Conservation (phyloP, 2,888 invertebrate species). For the Clistopyga incitator region DNA sequence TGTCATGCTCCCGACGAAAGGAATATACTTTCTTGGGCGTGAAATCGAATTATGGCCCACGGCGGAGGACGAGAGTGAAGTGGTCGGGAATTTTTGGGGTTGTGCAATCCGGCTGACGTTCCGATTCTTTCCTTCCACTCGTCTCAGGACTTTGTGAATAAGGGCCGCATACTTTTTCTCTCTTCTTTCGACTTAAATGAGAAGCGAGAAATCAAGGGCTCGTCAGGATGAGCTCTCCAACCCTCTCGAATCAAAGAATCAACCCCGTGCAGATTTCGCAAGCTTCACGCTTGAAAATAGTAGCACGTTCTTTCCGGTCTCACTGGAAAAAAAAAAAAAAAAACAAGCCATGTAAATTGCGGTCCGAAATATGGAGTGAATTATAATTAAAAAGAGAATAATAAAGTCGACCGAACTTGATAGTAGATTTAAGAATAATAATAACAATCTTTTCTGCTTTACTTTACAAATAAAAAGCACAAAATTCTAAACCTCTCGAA, state of each 20-base stretch:
- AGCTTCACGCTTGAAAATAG: slow-evolving; percentile 72
- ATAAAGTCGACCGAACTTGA: not conserved
- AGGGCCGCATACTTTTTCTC: slow-evolving; percentile 71
- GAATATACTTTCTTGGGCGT: slow-evolving; percentile 72
- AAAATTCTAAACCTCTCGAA: not conserved
- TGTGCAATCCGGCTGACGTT: slow-evolving; percentile 63
- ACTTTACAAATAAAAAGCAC: not conserved
- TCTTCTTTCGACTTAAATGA: slow-evolving; percentile 61
- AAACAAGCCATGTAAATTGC: slow-evolving; percentile 42
- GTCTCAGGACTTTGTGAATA: slow-evolving; percentile 66
- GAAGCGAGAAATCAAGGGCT: slow-evolving; percentile 64
- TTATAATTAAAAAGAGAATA: slow-evolving; percentile 7
- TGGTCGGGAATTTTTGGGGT: slow-evolving; percentile 58
- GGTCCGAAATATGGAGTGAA: slow-evolving; percentile 12
- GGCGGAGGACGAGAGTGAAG: slow-evolving; percentile 46
- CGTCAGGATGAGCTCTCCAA: slow-evolving; percentile 50
- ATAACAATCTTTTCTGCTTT: too few species aligned
- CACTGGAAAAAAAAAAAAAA: slow-evolving; percentile 52
- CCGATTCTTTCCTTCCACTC: slow-evolving; percentile 50
- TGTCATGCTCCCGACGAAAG: slow-evolving; percentile 62
- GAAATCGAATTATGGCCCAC: slow-evolving; percentile 70
- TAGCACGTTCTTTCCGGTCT: slow-evolving; percentile 70
- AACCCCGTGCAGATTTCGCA: slow-evolving; percentile 47
- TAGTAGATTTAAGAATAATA: not conserved
- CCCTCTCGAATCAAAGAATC: slow-evolving; percentile 51